Evolutionary conservation across 2,113 vertebrate genomes (phyloP).

Genomic region (Corythaixoides concolor): DNA sequence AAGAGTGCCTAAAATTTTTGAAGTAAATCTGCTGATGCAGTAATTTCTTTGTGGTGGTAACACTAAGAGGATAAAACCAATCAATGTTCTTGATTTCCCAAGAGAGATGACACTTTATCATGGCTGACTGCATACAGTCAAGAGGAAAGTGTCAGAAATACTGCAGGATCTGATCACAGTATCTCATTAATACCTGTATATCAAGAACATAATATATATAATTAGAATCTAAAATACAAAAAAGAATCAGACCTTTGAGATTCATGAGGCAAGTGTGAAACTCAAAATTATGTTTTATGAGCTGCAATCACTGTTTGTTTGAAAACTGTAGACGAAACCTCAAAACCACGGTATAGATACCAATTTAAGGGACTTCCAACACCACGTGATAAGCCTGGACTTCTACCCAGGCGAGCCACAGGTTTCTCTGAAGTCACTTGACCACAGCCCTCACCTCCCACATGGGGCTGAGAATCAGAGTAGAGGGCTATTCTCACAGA

Average conservation of each 20-base stretch:
- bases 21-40: neutral
- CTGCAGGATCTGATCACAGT: neutral
- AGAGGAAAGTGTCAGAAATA: neutral
- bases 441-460: neutral
- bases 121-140: neutral
- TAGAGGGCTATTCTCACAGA: neutral
- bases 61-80: neutral
- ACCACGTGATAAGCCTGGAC: fast-evolving
- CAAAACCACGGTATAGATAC: neutral
- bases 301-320: neutral
- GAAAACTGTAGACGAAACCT: neutral
- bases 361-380: neutral
- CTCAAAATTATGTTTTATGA: neutral
- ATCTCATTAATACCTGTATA: neutral
- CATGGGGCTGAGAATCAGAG: neutral
- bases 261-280: neutral
- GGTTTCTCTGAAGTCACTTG: neutral
- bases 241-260: neutral
- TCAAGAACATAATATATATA: neutral
- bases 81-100: neutral
- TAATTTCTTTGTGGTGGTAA: neutral
- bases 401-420: neutral
- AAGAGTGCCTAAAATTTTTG: neutral
- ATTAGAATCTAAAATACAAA: neutral
- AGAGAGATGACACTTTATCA: neutral